Percentiles rank a stretch among this genome's conserved stretches.
These are phyloP conservation scores for Pseudochromis fuscus DNA, from an alignment of 2,797 vertebrate species.

Conservation along the genomic window DNA sequence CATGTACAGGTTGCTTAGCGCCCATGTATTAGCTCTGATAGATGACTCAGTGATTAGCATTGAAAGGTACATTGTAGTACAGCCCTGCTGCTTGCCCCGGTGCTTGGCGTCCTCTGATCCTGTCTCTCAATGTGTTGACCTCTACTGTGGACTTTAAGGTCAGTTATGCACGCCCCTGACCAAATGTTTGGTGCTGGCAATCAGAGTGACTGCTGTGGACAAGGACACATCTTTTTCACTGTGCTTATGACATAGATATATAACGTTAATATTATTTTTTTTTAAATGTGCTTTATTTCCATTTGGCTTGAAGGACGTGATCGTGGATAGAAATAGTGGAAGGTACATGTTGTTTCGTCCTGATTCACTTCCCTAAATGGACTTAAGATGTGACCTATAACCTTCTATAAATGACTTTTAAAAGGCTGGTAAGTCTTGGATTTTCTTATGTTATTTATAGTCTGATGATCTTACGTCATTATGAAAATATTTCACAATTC, in stretches of 20 bases:
- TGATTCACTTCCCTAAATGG: constrained; percentile 10
- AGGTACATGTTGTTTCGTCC: constrained; percentile 5
- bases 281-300: constrained; percentile 30
- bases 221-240: constrained; percentile 52
- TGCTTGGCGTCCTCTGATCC: constrained; percentile 65
- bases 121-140: constrained; percentile 63
- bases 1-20: constrained; percentile 86
- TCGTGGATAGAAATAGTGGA: constrained; percentile 19
- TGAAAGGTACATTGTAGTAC: constrained; percentile 78
- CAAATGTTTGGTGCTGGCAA: constrained; percentile 64
- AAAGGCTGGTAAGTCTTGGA: constrained; percentile 11
- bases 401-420: not conserved
- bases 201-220: constrained; percentile 42
- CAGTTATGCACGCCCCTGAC: constrained; percentile 55
- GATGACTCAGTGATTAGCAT: constrained; percentile 84
- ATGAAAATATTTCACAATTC: constrained; percentile 34
- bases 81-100: constrained; percentile 49
- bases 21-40: constrained; percentile 87
- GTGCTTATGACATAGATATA: constrained; percentile 27
- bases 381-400: not conserved
- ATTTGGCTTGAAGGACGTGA: not conserved
- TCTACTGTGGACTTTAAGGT: constrained; percentile 67
- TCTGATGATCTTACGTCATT: not conserved
- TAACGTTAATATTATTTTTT: constrained; percentile 10
- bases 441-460: constrained; percentile 3